Base-by-base conservation (phyloP, 2,888 invertebrate genomes). In the Nomada fabriciana region DNA sequence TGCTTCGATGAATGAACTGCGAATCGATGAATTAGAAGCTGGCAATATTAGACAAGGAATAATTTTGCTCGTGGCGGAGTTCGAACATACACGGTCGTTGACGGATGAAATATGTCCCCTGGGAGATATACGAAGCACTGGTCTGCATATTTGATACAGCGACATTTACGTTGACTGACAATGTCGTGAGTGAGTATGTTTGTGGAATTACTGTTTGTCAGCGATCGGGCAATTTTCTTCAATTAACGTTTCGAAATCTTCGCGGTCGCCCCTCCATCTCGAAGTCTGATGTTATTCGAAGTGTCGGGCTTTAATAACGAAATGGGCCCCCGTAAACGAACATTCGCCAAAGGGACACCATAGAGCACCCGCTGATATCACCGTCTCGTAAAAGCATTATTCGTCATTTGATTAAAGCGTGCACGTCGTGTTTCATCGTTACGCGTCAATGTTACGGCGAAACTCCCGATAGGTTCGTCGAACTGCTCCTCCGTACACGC, bases 381-480 rank as follows among this genome's bases (percentile, higher is more conserved):
- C 61, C 1, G 52, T 43, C 23, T 13, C 11, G 18, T 15, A 25
- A 36, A 36, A 59, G 67, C 59, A 50, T 65, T 53, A 75, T 72
- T 60, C 74, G 59, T 75, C 57, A 67, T 65, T 15, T n/a, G 65
- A 65, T 53, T 61, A 67, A 57, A 50, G 18, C 61, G n/a, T 29
- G 23, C 25, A 68, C 55, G 57, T 50, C 74, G 52, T 60, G 65
- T 63, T 53, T 71, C 36, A 50, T 53, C 29, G 29, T 47, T 47
- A 64, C 60, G 61, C 59, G 71, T 68, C 67, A 59, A 69, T 53
- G 71, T 68, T 36, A 57, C 63, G 23, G 13, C 59, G 63, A 59
- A 71, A 59, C 57, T 52, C 36, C 52, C 61, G 70, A 76, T 68
- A 63, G 61, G 71, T 82, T 71, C 63, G 52, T 25, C 43, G 67